Percentiles rank a stretch among this genome's conserved stretches.
phyloP scores from a whole-genome alignment of 2,113 vertebrate species.

The Sigmodon hispidus region DNA sequence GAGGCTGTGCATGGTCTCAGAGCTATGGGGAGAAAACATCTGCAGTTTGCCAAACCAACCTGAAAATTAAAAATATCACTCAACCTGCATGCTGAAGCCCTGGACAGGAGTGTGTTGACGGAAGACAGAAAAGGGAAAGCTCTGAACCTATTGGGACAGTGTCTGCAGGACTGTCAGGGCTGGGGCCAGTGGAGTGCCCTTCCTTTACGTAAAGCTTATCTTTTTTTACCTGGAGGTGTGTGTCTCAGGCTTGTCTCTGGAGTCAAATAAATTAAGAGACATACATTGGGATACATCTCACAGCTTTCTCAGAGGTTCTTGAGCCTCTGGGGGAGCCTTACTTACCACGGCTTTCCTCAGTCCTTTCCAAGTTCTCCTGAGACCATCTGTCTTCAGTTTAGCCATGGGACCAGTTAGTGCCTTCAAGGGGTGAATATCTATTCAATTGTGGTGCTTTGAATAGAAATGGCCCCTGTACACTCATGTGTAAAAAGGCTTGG shows the following conservation, averaged over 20 bases:
- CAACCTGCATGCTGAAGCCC: neutral
- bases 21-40: constrained; percentile 73
- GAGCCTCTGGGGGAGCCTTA: neutral
- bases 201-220: neutral
- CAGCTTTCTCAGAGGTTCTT: rapidly evolving
- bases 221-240: neutral
- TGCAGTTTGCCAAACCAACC: constrained; percentile 74
- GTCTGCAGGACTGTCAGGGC: neutral
- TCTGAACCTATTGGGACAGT: neutral
- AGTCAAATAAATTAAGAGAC: neutral
- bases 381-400: neutral
- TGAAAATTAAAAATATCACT: constrained; percentile 78
- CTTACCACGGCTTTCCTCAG: neutral
- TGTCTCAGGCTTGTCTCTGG: neutral
- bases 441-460: neutral
- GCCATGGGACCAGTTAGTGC: neutral
- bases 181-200: too few relatives aligned
- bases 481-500: too few relatives aligned
- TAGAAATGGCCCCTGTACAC: too few relatives aligned
- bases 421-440: neutral
- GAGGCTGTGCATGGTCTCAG: constrained; percentile 11
- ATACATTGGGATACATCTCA: rapidly evolving
- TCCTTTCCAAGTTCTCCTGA: neutral
- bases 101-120: neutral
- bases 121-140: neutral